Evolutionary conservation across 2,113 vertebrate species (phyloP).

Genomic region (Pyrgilauda ruficollis): DNA sequence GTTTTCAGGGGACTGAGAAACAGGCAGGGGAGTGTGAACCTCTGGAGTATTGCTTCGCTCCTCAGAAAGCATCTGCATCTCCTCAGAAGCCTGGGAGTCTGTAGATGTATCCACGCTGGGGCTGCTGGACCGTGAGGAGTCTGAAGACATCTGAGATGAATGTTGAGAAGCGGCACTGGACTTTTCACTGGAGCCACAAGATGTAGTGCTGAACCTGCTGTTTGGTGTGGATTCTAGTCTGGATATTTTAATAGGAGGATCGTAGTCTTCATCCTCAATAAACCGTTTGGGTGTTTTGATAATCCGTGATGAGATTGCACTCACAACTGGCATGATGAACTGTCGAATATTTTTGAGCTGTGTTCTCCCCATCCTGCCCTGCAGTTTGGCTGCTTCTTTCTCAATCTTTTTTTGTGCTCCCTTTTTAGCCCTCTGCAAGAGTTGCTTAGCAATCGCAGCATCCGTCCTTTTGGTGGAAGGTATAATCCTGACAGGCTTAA

Average conservation of each 20-base stretch:
- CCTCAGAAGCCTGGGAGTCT: slow-evolving; percentile 95
- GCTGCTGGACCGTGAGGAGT: slow-evolving; percentile 93
- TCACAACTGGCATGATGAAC: slow-evolving; percentile 98
- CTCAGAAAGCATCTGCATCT: slow-evolving; percentile 86
- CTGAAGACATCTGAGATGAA: slow-evolving; percentile 95
- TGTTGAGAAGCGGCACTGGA: slow-evolving; percentile 92
- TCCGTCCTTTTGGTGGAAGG: slow-evolving; percentile 94
- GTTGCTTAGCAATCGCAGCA: slow-evolving; percentile 92
- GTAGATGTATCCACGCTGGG: slow-evolving; percentile 95
- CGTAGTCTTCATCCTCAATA: slow-evolving; percentile 93
- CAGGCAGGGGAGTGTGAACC: slow-evolving; percentile 77
- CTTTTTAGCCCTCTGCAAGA: slow-evolving; percentile 94
- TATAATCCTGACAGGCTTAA: slow-evolving; percentile 93
- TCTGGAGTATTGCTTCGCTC: slow-evolving; percentile 78
- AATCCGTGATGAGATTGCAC: slow-evolving; percentile 93
- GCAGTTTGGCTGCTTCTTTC: slow-evolving; percentile 86
- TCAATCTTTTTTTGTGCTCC: slow-evolving; percentile 90
- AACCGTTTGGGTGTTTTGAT: slow-evolving; percentile 98
- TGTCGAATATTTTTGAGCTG: slow-evolving; percentile 97
- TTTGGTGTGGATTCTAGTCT: slow-evolving; percentile 83
- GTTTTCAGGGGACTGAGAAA: slow-evolving; percentile 80
- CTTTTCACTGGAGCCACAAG: slow-evolving; percentile 89
- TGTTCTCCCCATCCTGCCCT: slow-evolving; percentile 85
- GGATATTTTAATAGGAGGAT: slow-evolving; percentile 90
- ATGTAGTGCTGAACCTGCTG: slow-evolving; percentile 89